phyloP scores from a whole-genome alignment of 2,888 invertebrate species.

The Ophonus ardosiacus region DNA sequence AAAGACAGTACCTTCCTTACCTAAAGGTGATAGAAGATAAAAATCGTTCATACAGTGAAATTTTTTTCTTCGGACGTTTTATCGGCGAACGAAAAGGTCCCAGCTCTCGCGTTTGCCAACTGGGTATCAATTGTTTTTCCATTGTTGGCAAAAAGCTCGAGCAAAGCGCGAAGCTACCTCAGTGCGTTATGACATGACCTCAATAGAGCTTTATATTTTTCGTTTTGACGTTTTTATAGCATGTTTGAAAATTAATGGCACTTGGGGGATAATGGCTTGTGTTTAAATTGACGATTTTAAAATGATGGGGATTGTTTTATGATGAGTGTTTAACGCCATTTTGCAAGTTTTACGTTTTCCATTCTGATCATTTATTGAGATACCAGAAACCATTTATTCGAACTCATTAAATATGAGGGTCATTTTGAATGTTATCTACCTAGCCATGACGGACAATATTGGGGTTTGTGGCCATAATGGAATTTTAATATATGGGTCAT shows the following conservation, averaged over 20 bases:
- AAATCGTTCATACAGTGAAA: neutral
- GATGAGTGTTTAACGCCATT: slow-evolving; percentile 7
- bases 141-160: slow-evolving; percentile 35
- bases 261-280: slow-evolving; percentile 33
- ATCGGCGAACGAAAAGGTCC: neutral
- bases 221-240: slow-evolving; percentile 40
- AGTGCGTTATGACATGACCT: slow-evolving; percentile 26
- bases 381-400: neutral
- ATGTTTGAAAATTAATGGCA: slow-evolving; percentile 27
- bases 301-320: slow-evolving; percentile 24
- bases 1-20: no score
- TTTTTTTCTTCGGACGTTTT: neutral
- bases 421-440: no score
- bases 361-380: neutral
- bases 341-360: slow-evolving; percentile 10
- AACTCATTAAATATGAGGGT: neutral
- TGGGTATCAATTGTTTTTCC: slow-evolving; percentile 34
- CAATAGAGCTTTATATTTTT: slow-evolving; percentile 38
- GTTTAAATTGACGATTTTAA: slow-evolving; percentile 38
- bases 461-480: no score
- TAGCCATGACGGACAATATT: no score
- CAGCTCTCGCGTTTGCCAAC: slow-evolving; percentile 7
- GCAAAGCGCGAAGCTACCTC: slow-evolving; percentile 19
- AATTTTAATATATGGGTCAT: no score
- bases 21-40: no score